phyloP scores from a whole-genome alignment of 2,888 invertebrate species.

The Rhagonycha fulva region DNA sequence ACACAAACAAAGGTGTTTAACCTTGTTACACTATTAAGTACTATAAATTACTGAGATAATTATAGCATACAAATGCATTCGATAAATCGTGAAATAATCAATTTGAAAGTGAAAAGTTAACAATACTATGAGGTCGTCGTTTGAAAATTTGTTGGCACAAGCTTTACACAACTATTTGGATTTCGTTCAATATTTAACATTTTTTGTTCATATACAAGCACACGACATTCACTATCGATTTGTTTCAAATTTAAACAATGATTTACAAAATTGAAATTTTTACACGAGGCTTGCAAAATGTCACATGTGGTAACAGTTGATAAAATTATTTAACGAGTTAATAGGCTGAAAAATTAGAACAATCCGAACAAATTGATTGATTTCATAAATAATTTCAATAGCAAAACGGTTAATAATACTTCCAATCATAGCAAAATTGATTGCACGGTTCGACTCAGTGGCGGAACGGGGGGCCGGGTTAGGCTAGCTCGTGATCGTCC shows the following conservation, averaged over 20 bases:
- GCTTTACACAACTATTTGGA: neutral
- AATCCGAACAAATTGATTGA: neutral
- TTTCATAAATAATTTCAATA: neutral
- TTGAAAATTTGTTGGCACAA: neutral
- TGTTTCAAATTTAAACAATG: neutral
- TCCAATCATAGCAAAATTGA: neutral
- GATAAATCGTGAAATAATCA: neutral
- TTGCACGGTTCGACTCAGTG: neutral
- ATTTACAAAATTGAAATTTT: neutral
- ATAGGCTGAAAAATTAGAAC: neutral
- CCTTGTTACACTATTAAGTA: neutral
- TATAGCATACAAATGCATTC: neutral
- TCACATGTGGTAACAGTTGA: neutral
- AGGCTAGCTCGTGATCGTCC: neutral
- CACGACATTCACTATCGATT: neutral
- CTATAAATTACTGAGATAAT: neutral
- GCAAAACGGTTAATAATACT: neutral
- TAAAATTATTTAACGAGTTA: neutral
- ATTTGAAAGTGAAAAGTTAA: neutral
- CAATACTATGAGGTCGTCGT: neutral
- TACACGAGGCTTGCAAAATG: neutral
- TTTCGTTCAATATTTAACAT: neutral
- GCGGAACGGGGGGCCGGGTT: neutral
- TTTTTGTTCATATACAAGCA: neutral
- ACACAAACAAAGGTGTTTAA: neutral